Base-by-base conservation (phyloP, 1,140 invertebrate genomes). In the Lamellibrachia luymesi region DNA sequence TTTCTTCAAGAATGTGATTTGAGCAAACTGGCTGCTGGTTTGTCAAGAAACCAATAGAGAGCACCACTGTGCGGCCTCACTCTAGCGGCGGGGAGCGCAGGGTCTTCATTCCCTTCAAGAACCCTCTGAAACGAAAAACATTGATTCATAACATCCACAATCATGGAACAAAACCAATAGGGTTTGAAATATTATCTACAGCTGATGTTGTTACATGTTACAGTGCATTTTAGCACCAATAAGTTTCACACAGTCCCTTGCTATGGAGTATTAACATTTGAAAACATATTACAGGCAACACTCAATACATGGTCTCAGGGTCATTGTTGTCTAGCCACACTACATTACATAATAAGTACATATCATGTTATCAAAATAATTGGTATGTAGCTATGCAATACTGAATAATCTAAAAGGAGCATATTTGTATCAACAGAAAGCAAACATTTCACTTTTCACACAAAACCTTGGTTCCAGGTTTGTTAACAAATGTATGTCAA, bases 1-100 rank as follows among this genome's bases (percentile, higher is more conserved):
- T 50, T 8, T 13, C 22, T 51, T 91, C 49, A 50, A 22, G 91
- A 91, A 90, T 80, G 17, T 80, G 64, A 80, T 22, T 80, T 80
- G 64, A 94, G 90, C 22, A 92, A 90, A 25, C 93, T 92, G 2
- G 97, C 98, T n/a, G 98, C 98, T 90, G 96, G 97, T 95, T 97
- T 96, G 95, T 98, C 98, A 13, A 98, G 95, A 92, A 98, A 97
- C 98, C 98, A 98, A 94, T 97, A 97, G 0, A 98, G 95, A 90
- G 97, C 96, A 52, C 98, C 98, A 92, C 97, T 96, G 4, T 95
- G 96, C 7, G 98, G 98, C 92, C 97, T 97, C 2, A 98, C 98
- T 95, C 97, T 96, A 8, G 96, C 97, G 5, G 98, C 98, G 91
- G 98, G 98, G 50, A 98, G 96, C 8, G 95, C 95, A 6, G 94